Evolutionary conservation across 2,797 vertebrate species (phyloP).

Genomic region (Phoebastria nigripes): DNA sequence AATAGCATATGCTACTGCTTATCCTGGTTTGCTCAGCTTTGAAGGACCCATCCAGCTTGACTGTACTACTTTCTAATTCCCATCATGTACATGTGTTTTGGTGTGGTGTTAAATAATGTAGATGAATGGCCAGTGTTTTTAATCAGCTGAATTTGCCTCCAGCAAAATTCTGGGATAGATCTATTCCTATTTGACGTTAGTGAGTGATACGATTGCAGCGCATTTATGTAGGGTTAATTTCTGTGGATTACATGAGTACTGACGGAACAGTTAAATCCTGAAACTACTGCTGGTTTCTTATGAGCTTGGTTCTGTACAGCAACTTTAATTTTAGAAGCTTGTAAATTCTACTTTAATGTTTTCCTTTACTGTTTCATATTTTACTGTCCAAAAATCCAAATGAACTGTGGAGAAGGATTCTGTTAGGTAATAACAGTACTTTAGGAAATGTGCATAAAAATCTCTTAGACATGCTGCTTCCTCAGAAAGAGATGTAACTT

Average conservation of each 20-base stretch:
- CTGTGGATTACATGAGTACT: background rate
- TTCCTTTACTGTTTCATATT: background rate
- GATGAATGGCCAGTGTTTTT: background rate
- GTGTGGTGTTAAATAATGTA: background rate
- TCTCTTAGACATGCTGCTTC: background rate
- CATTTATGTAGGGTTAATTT: background rate
- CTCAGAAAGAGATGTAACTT: background rate
- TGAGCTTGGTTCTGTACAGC: background rate
- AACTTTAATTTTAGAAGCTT: background rate
- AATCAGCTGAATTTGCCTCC: background rate
- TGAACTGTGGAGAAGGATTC: background rate
- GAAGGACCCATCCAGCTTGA: background rate
- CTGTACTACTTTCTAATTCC: background rate
- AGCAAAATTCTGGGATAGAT: background rate
- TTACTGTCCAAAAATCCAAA: background rate
- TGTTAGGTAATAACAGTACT: background rate
- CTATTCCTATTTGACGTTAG: background rate
- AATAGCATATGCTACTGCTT: background rate
- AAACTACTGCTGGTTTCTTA: background rate
- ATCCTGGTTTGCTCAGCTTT: background rate
- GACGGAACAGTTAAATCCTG: background rate
- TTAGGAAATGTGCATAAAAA: background rate
- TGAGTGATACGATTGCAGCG: background rate
- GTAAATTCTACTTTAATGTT: background rate
- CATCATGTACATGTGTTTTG: background rate